Percentiles rank a stretch among this genome's conserved stretches.
Evolutionary conservation across 1,140 invertebrate species (phyloP).

Genomic region (Caerostris extrusa): DNA sequence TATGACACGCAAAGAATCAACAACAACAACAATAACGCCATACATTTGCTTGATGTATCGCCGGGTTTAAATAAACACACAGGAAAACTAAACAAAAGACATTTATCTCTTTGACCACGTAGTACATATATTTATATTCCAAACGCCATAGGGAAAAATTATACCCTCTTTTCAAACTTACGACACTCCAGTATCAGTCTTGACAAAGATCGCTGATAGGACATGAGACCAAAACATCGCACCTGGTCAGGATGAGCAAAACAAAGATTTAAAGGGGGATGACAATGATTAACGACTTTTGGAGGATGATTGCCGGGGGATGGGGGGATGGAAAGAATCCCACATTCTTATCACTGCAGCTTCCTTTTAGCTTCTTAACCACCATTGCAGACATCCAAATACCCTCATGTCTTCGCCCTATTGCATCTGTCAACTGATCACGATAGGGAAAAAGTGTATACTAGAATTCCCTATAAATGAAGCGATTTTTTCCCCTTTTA

Average conservation of each 20-base stretch:
- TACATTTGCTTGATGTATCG: not conserved
- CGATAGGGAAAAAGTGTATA: not conserved
- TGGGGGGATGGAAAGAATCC: not conserved
- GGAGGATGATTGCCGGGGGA: conserved; percentile 4
- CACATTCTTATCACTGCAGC: conserved; percentile 23
- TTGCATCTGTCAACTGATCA: conserved; percentile 48
- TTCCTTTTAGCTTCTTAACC: not conserved
- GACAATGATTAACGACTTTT: conserved; percentile 70
- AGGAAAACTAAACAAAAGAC: not conserved
- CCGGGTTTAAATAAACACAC: conserved; percentile 5
- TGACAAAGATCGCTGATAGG: conserved; percentile 8
- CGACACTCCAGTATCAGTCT: conserved; percentile 23
- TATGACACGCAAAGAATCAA: not conserved
- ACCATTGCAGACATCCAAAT: conserved; percentile 15
- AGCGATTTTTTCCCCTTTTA: not conserved
- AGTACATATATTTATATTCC: conserved; percentile 24
- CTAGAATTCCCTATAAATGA: not conserved
- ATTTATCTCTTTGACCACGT: not conserved
- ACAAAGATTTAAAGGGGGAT: conserved; percentile 44
- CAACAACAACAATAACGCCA: not conserved
- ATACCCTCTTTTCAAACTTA: not conserved
- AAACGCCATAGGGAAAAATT: conserved; percentile 21
- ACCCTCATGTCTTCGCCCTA: conserved; percentile 35
- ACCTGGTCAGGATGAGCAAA: conserved; percentile 43
- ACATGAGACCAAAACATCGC: conserved; percentile 7